Percentiles rank a stretch among this genome's conserved stretches.
These are phyloP conservation scores for Amiota minor DNA, from an alignment of 2,888 invertebrate genomes.

Conservation along the genomic window DNA sequence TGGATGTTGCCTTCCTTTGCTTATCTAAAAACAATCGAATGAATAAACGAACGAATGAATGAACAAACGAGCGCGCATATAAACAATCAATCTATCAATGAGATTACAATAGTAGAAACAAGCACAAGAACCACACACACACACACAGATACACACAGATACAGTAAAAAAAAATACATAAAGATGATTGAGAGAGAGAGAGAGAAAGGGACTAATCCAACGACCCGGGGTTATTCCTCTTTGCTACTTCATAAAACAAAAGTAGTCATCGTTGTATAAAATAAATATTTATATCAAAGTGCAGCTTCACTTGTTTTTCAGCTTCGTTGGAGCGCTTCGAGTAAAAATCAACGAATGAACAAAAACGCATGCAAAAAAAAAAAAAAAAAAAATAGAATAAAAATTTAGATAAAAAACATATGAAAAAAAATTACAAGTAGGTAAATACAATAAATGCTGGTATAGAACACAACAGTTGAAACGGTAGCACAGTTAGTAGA, in stretches of 20 bases:
- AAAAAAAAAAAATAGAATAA: slow-evolving; percentile 13
- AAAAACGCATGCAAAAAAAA: slow-evolving; percentile 5
- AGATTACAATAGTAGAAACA: slow-evolving; percentile 12
- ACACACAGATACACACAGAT: too few relatives aligned
- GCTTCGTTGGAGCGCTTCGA: slow-evolving; percentile 60
- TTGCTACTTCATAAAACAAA: slow-evolving; percentile 29
- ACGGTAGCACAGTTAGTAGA: neutral
- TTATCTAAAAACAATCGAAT: slow-evolving; percentile 17
- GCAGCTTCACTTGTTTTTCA: slow-evolving; percentile 66
- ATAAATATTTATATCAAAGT: slow-evolving; percentile 66
- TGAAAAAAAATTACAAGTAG: slow-evolving; percentile 60
- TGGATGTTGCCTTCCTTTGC: neutral
- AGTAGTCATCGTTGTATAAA: slow-evolving; percentile 36
- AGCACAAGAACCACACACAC: neutral
- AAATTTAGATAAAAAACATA: neutral
- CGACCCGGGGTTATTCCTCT: slow-evolving; percentile 18
- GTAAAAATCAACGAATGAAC: slow-evolving; percentile 15
- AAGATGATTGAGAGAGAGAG: slow-evolving; percentile 6
- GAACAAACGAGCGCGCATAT: slow-evolving; percentile 35
- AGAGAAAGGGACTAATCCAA: neutral
- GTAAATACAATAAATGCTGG: slow-evolving; percentile 66
- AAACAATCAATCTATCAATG: slow-evolving; percentile 60
- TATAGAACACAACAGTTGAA: slow-evolving; percentile 44
- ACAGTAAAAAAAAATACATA: too few relatives aligned
- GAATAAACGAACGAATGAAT: neutral